Evolutionary conservation across 2,113 vertebrate species (phyloP), one percentile per base, ranked within the genome.

Genomic region (Varanus salvator): DNA sequence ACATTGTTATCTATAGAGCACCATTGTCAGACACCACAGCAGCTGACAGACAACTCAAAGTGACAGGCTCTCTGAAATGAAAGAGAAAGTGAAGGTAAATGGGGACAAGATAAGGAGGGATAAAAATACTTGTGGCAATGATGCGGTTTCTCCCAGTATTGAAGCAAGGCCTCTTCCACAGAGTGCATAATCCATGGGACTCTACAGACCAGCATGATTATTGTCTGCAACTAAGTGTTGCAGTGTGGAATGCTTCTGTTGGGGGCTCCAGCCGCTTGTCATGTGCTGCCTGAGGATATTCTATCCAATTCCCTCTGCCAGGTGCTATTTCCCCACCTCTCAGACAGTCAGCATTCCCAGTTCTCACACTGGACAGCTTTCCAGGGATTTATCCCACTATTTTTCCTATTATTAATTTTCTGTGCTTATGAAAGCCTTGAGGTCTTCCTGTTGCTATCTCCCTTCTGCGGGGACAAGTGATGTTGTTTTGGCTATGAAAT

Each of bases 31-130:
- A 38, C 15, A 9, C 90, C 81, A 31, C 80, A 72, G 90, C 1
- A 60, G 85, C 92, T 81, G 88, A 48, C 48, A 85, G 68, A 6
- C 86, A 89, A 31, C 14, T 60, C 8, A 72, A 89, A 84, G 27
- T 60, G 85, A 66, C 38, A 83, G 68, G 23, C 80, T 31, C 48
- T 60, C 31, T 83, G 83, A 75, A 92, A 74, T 76, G 57, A 69
- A 77, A 38, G 4, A 83, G 57, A 54, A 75, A 19, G 44, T 7
- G 27, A 14, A 71, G 74, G n/a, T 14, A 77, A 74, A 69, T 76
- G 50, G 76, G 68, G 71, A 74, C 69, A 81, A 74, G 77, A 86
- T 81, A 66, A 69, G 72, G 19, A 69, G 82, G 48, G 48, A 77
- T 71, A 57, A 44, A 57, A 23, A 31, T 69, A 78, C 57, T 48